Percentiles rank a stretch among this genome's conserved stretches.
These are phyloP conservation scores for Phalanger gymnotis DNA, from an alignment of 2,797 vertebrate species.

Conservation along the genomic window DNA sequence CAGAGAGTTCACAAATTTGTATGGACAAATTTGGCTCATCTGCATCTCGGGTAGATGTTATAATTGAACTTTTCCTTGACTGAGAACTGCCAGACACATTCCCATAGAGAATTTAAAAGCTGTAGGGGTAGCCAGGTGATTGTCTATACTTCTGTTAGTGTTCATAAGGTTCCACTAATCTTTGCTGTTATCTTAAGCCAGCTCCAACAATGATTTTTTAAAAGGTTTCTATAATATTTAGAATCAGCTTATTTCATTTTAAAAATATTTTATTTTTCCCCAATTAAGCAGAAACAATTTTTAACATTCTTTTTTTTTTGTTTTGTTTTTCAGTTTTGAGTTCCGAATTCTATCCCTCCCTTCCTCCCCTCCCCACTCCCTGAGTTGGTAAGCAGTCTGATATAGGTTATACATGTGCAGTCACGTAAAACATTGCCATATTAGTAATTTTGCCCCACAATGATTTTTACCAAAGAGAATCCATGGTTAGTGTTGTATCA, in stretches of 20 bases:
- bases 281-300: not conserved
- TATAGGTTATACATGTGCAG: not conserved
- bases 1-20: too few species aligned
- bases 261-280: not conserved
- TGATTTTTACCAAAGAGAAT: not conserved
- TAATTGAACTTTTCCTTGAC: constrained; percentile 4
- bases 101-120: not conserved
- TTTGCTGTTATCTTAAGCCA: not conserved
- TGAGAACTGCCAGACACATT: not conserved
- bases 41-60: not conserved
- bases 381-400: not conserved
- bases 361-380: not conserved
- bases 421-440: not conserved
- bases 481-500: not conserved
- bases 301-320: not conserved
- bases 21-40: too few species aligned
- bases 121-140: not conserved
- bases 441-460: not conserved
- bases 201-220: not conserved
- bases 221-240: not conserved
- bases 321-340: not conserved
- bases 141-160: not conserved
- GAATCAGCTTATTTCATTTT: not conserved
- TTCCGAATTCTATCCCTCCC: not conserved
- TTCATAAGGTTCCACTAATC: not conserved